phyloP scores from a whole-genome alignment of 2,888 invertebrate species.

The Willowsia nigromaculata region DNA sequence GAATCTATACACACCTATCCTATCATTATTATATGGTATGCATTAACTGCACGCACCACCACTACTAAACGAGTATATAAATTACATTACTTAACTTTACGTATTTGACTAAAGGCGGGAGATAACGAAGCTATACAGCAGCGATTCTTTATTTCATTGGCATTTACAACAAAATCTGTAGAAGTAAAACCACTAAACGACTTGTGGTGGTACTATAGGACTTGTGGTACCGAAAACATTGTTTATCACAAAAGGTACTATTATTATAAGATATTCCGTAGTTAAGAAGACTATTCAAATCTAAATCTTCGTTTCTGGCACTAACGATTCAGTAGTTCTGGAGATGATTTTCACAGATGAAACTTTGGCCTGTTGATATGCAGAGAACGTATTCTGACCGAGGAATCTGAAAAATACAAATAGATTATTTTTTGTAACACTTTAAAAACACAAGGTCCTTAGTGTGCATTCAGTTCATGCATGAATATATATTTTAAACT shows the following conservation, averaged over 20 bases:
- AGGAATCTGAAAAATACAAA: slow-evolving; percentile 87
- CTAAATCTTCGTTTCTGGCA: slow-evolving; percentile 78
- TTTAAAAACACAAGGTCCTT: no score
- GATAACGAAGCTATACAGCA: not conserved
- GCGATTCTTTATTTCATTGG: not conserved
- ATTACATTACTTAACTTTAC: not conserved
- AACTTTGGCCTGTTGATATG: slow-evolving; percentile 94
- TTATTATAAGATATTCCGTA: not conserved
- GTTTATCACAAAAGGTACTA: slow-evolving; percentile 69
- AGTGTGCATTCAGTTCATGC: not conserved
- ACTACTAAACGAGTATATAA: not conserved
- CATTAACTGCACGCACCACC: not conserved
- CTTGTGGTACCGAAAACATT: slow-evolving; percentile 9
- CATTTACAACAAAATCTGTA: not conserved
- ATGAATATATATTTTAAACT: slow-evolving; percentile 79
- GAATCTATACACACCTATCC: not conserved
- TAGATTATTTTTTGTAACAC: no score
- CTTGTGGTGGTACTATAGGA: slow-evolving; percentile 43
- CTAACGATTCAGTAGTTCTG: slow-evolving; percentile 78
- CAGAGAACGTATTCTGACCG: slow-evolving; percentile 91
- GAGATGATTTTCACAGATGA: slow-evolving; percentile 89
- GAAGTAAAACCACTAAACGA: slow-evolving; percentile 24
- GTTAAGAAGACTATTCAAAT: slow-evolving; percentile 40
- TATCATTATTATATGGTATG: not conserved
- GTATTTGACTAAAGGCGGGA: not conserved